phyloP scores from a whole-genome alignment of 2,113 vertebrate genomes.

The Cyprinodon tularosa region DNA sequence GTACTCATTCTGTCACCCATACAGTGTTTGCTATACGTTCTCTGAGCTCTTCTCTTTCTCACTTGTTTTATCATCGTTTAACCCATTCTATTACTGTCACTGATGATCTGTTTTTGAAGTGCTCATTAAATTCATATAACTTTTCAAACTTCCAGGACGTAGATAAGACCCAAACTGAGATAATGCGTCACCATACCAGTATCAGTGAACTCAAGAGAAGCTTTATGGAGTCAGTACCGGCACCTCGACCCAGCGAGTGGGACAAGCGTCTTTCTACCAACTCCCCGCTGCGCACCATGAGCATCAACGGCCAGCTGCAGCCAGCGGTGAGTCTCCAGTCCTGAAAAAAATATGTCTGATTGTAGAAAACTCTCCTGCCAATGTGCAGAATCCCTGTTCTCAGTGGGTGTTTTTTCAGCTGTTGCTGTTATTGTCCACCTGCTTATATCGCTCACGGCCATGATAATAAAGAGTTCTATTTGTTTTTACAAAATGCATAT shows the following conservation, averaged over 20 bases:
- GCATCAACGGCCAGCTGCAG: conserved; percentile 90
- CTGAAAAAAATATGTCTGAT: not conserved
- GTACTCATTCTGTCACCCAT: not conserved
- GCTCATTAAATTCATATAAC: not conserved
- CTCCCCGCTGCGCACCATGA: conserved; percentile 92
- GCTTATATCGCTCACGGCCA: no score
- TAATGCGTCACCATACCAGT: conserved; percentile 95
- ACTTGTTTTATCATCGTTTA: not conserved
- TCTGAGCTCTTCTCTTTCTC: not conserved
- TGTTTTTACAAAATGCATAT: no score
- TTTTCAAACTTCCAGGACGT: conserved; percentile 83
- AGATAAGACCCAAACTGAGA: conserved; percentile 95
- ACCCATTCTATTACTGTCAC: not conserved
- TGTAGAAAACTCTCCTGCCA: no score
- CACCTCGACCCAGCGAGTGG: conserved; percentile 93
- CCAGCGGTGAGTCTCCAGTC: conserved; percentile 84
- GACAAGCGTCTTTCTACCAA: conserved; percentile 95
- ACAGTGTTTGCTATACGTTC: not conserved
- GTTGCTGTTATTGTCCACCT: no score
- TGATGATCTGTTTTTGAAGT: not conserved
- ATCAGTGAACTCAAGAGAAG: conserved; percentile 98
- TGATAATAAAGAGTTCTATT: no score
- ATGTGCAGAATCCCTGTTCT: not conserved
- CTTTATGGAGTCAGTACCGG: conserved; percentile 96
- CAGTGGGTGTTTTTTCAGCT: not conserved